phyloP scores from a whole-genome alignment of 2,888 invertebrate species.

The Tenthredo mesomela region DNA sequence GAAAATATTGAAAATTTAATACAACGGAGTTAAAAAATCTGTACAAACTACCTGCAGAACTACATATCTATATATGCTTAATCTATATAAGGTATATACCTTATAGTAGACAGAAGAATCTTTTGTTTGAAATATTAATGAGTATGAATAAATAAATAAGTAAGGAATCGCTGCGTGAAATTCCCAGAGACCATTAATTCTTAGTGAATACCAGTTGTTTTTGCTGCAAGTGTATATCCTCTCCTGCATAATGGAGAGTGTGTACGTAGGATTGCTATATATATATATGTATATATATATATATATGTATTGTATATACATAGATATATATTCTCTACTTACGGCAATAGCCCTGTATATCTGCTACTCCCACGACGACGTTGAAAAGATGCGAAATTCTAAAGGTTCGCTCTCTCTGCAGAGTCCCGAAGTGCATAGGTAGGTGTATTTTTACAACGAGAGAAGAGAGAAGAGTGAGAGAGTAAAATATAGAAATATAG shows the following conservation, averaged over 20 bases:
- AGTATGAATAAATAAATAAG: not conserved
- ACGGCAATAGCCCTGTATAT: constrained; percentile 22
- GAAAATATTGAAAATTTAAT: too few species aligned
- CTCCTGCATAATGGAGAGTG: not conserved
- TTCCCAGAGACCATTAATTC: constrained; percentile 33
- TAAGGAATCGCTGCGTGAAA: constrained; percentile 11
- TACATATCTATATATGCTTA: not conserved
- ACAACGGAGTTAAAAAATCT: too few species aligned
- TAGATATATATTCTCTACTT: constrained; percentile 27
- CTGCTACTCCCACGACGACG: constrained; percentile 41
- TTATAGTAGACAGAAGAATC: not conserved
- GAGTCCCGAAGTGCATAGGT: constrained; percentile 23
- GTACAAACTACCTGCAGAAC: not conserved
- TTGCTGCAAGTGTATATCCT: not conserved
- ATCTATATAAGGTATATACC: not conserved
- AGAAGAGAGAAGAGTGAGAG: not conserved
- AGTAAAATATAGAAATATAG: not conserved
- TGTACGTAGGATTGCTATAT: not conserved
- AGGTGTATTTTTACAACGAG: constrained; percentile 41
- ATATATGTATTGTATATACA: not conserved
- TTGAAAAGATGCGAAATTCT: constrained; percentile 54
- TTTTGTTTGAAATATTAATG: constrained; percentile 14
- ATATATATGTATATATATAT: not conserved
- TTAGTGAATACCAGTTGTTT: constrained; percentile 34
- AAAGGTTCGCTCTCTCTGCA: constrained; percentile 41